phyloP scores from a whole-genome alignment of 2,797 vertebrate species.

The Acestrorhynchus altus region DNA sequence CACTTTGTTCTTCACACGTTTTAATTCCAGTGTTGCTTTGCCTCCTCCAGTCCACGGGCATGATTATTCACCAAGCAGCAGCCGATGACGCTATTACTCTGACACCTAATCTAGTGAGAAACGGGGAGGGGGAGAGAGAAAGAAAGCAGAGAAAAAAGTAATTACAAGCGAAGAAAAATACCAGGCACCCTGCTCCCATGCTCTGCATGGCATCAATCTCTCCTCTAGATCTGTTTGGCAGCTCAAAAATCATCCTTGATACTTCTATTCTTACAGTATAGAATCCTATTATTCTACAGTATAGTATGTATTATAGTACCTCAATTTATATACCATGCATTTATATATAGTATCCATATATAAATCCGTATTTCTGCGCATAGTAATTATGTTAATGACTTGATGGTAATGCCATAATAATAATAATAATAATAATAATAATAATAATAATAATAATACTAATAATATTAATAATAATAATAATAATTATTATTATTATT shows the following conservation, averaged over 20 bases:
- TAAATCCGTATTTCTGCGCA: too few species aligned
- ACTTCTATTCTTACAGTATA: not conserved
- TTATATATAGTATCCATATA: not conserved
- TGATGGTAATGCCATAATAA: too few species aligned
- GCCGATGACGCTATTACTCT: constrained; percentile 63
- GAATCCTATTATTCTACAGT: not conserved
- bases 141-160: constrained; percentile 48
- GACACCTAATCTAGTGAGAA: constrained; percentile 75
- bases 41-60: constrained; percentile 67
- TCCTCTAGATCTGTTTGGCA: not conserved
- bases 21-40: constrained; percentile 66
- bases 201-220: constrained; percentile 13
- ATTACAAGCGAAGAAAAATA: constrained; percentile 52
- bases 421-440: too few species aligned
- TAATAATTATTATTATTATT: too few species aligned
- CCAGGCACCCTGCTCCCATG: constrained; percentile 2
- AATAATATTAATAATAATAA: too few species aligned
- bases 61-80: constrained; percentile 72
- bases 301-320: not conserved
- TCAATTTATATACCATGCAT: not conserved
- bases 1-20: constrained; percentile 64
- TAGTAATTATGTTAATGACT: not conserved
- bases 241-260: not conserved
- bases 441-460: too few species aligned
- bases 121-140: constrained; percentile 10